Evolutionary conservation across 64 coral and sea anemone genomes (phyloP).

Genomic region (Montipora efflorescens): DNA sequence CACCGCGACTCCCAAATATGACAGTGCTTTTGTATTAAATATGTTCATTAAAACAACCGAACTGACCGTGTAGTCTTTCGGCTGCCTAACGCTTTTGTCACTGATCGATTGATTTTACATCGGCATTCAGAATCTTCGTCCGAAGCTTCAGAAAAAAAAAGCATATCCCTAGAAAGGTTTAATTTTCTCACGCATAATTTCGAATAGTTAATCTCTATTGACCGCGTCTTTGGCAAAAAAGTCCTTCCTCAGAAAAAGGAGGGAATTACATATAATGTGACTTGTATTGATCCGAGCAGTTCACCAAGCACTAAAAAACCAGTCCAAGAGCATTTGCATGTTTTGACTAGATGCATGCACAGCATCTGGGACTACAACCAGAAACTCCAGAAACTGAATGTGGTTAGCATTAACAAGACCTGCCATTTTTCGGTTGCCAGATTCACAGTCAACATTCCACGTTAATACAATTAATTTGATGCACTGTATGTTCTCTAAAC

Average conservation of each 20-base stretch:
- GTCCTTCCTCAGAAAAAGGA: slow-evolving; percentile 2
- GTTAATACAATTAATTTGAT: slow-evolving; percentile 5
- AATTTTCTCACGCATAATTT: too few relatives aligned
- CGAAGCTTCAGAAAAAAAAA: too few relatives aligned
- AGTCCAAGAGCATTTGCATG: slow-evolving; percentile 40
- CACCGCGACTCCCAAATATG: too few relatives aligned
- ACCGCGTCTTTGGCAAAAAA: not conserved
- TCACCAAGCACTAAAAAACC: slow-evolving; percentile 17
- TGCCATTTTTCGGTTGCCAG: slow-evolving; percentile 41
- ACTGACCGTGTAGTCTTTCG: too few relatives aligned
- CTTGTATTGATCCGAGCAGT: slow-evolving; percentile 6
- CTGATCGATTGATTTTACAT: too few relatives aligned
- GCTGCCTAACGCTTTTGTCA: too few relatives aligned
- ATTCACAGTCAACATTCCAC: slow-evolving; percentile 26
- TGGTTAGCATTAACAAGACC: not conserved
- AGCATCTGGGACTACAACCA: slow-evolving; percentile 39
- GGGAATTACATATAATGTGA: not conserved
- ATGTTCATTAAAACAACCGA: too few relatives aligned
- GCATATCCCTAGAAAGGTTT: too few relatives aligned
- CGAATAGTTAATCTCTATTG: not conserved
- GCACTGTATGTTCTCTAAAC: slow-evolving; percentile 42
- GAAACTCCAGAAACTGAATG: not conserved
- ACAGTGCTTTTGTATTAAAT: too few relatives aligned
- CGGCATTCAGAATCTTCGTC: too few relatives aligned
- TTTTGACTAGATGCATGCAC: slow-evolving; percentile 52